These are phyloP conservation scores for Drosophila paranaensis DNA, from an alignment of 2,888 invertebrate species.

Conservation along the genomic window DNA sequence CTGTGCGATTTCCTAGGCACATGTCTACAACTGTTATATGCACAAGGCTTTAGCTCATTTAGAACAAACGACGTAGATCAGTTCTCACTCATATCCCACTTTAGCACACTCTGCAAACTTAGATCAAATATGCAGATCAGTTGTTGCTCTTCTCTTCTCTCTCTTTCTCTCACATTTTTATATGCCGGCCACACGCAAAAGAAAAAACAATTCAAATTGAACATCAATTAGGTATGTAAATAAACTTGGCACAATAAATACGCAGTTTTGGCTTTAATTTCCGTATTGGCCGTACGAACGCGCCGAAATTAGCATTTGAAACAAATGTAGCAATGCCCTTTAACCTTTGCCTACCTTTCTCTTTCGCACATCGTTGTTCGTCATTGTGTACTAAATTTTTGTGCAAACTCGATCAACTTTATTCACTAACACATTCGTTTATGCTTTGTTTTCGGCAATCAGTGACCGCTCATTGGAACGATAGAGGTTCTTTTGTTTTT, in stretches of 20 bases:
- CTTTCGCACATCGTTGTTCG: slow-evolving; percentile 79
- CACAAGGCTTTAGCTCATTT: background rate
- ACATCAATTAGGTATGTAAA: slow-evolving; percentile 29
- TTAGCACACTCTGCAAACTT: background rate
- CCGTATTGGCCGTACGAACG: slow-evolving; percentile 22
- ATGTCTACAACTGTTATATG: background rate
- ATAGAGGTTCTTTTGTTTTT: slow-evolving; percentile 7
- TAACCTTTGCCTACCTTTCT: slow-evolving; percentile 80
- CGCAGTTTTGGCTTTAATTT: slow-evolving; percentile 19
- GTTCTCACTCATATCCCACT: background rate
- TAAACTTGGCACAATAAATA: slow-evolving; percentile 54
- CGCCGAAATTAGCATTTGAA: slow-evolving; percentile 40
- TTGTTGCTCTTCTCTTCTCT: slow-evolving; percentile 7
- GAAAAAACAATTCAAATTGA: background rate
- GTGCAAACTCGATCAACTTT: slow-evolving; percentile 20
- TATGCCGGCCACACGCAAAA: slow-evolving; percentile 6
- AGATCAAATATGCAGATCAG: background rate
- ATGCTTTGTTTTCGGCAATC: slow-evolving; percentile 19
- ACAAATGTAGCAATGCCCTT: slow-evolving; percentile 38
- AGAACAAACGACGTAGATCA: background rate
- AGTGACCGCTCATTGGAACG: slow-evolving; percentile 21
- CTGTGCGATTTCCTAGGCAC: background rate
- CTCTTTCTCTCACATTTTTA: background rate
- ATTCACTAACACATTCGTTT: slow-evolving; percentile 32
- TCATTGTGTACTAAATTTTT: slow-evolving; percentile 61